Evolutionary conservation across 1,140 invertebrate species (phyloP).

Genomic region (Schlechtendalia chinensis): DNA sequence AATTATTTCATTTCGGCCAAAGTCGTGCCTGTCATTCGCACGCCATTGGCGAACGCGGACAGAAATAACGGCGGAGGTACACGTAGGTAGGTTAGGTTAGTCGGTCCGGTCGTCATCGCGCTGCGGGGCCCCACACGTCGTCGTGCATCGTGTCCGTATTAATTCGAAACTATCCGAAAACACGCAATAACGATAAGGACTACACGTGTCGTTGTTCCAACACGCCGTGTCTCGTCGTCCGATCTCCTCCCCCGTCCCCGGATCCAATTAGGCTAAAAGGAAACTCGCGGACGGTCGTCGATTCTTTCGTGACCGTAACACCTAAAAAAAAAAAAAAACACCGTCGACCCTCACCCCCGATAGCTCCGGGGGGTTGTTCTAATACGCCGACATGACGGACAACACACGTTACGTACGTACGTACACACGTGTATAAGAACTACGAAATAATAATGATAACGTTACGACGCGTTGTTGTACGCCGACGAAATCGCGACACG

Average conservation of each 20-base stretch:
- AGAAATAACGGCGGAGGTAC: no score
- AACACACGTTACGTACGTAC: neutral
- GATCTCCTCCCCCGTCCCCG: neutral
- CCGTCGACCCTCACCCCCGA: neutral
- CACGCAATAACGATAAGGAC: constrained; percentile 48
- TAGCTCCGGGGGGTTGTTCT: no score
- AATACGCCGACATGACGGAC: neutral
- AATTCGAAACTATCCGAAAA: constrained; percentile 46
- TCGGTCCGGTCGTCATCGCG: neutral
- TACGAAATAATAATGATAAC: neutral
- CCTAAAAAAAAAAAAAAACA: no score
- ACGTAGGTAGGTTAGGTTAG: no score
- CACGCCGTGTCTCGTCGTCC: neutral
- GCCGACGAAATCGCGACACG: no score
- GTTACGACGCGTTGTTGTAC: no score
- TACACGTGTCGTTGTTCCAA: constrained; percentile 39
- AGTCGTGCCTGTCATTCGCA: no score
- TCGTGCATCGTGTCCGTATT: neutral
- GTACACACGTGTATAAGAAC: neutral
- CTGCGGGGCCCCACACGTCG: neutral
- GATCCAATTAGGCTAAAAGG: constrained; percentile 46
- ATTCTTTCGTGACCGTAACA: constrained; percentile 45
- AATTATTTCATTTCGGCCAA: no score
- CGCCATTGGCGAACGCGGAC: no score
- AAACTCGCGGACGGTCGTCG: constrained; percentile 2